These are phyloP conservation scores for Rhagophthalmus giganteus DNA, from an alignment of 2,888 invertebrate species.

Conservation along the genomic window DNA sequence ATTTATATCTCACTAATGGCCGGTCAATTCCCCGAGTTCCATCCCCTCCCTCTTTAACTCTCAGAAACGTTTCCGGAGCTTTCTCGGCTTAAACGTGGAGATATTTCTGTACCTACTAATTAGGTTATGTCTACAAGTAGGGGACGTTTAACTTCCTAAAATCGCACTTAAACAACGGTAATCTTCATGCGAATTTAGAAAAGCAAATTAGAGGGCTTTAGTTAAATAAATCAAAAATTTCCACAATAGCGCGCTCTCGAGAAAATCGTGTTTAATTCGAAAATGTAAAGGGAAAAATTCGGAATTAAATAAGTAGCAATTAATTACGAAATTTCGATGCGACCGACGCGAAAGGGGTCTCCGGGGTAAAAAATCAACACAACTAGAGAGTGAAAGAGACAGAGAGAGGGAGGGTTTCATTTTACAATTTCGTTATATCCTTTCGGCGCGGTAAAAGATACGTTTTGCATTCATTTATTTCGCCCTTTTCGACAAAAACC, in stretches of 20 bases:
- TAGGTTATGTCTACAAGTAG: conserved; percentile 1
- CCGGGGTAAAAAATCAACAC: too few species aligned
- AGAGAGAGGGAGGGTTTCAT: too few species aligned
- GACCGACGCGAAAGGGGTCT: too few species aligned
- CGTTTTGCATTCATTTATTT: neutral
- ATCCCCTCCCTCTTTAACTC: conserved; percentile 3
- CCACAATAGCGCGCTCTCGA: too few species aligned
- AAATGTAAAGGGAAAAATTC: too few species aligned
- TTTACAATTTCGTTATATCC: neutral
- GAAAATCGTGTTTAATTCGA: too few species aligned
- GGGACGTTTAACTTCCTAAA: neutral
- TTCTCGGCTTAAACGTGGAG: conserved; percentile 2
- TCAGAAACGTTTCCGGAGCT: too few species aligned
- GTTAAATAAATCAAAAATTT: too few species aligned
- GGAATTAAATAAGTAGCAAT: neutral
- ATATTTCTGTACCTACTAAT: conserved; percentile 7
- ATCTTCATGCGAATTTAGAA: neutral
- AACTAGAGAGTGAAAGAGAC: too few species aligned
- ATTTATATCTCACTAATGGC: conserved; percentile 33
- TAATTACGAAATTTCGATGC: neutral
- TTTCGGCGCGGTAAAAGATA: neutral
- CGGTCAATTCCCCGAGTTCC: conserved; percentile 27
- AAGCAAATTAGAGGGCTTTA: too few species aligned
- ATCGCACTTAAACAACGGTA: neutral
- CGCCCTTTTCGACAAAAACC: neutral